Percentiles rank a stretch among this genome's conserved stretches.
phyloP scores from a whole-genome alignment of 37 sponge, comb jelly and placozoan species.

The Axinella damicornis region DNA sequence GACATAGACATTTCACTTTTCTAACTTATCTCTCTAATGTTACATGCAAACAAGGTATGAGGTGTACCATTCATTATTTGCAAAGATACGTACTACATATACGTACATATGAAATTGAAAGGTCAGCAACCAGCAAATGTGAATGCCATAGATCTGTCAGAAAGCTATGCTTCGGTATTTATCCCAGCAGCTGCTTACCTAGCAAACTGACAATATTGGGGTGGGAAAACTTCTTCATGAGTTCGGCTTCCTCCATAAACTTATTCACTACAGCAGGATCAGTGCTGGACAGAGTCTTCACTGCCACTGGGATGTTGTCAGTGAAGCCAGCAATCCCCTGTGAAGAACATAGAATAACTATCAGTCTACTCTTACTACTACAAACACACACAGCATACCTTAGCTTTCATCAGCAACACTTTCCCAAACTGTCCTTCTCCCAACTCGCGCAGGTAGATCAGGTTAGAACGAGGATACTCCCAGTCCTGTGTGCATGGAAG shows the following conservation, averaged over 20 bases:
- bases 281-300: conserved; percentile 63
- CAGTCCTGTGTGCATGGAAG: conserved; percentile 38
- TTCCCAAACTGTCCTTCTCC: conserved; percentile 85
- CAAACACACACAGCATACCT: conserved; percentile 19
- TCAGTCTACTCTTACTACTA: background rate
- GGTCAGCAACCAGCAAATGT: too few species aligned
- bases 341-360: too few species aligned
- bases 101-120: too few species aligned
- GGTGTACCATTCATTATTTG: too few species aligned
- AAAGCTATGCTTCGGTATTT: too few species aligned
- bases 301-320: conserved; percentile 64
- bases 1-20: too few species aligned
- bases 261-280: conserved; percentile 36
- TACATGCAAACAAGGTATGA: too few species aligned
- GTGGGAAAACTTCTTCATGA: conserved; percentile 76
- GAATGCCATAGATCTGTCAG: too few species aligned
- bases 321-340: conserved; percentile 61
- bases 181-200: conserved; percentile 62
- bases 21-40: too few species aligned
- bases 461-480: conserved; percentile 56
- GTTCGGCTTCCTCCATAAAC: conserved; percentile 65
- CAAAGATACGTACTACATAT: too few species aligned
- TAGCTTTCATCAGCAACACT: conserved; percentile 74
- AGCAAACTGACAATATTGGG: conserved; percentile 76
- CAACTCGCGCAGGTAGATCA: conserved; percentile 67